Evolutionary conservation across 2,888 invertebrate species (phyloP).

Genomic region (Drosophila kanekoi): DNA sequence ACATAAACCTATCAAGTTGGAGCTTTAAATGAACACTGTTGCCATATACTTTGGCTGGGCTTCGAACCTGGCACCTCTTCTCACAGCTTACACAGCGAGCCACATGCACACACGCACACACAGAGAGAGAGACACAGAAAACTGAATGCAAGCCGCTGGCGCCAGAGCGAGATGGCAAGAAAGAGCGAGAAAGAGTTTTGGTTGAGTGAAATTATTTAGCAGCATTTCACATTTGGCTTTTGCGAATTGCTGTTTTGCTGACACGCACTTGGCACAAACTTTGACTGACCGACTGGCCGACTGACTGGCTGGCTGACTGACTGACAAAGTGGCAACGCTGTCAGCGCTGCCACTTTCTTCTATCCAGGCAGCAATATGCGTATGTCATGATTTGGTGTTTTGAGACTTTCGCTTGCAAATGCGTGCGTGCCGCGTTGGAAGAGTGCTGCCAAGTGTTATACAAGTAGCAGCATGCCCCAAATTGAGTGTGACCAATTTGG

Average conservation of each 20-base stretch:
- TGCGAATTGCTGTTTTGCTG: slow-evolving; percentile 17
- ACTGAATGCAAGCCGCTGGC: not conserved
- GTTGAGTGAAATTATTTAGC: slow-evolving; percentile 47
- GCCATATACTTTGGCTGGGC: too few relatives aligned
- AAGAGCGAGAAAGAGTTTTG: not conserved
- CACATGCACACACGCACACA: too few relatives aligned
- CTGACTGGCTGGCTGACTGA: slow-evolving; percentile 17
- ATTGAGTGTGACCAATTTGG: slow-evolving; percentile 52
- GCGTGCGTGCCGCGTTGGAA: too few relatives aligned
- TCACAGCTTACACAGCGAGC: too few relatives aligned
- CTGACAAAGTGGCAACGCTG: slow-evolving; percentile 17
- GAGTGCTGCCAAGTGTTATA: slow-evolving; percentile 32
- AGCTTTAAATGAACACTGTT: too few relatives aligned
- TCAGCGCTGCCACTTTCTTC: slow-evolving; percentile 44
- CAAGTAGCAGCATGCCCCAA: slow-evolving; percentile 54
- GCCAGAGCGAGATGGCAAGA: not conserved
- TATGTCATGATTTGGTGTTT: slow-evolving; percentile 1
- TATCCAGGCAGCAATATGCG: slow-evolving; percentile 6
- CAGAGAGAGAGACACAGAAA: too few relatives aligned
- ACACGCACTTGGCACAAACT: slow-evolving; percentile 8
- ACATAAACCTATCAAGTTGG: too few relatives aligned
- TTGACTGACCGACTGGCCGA: slow-evolving; percentile 20
- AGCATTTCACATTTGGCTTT: slow-evolving; percentile 33
- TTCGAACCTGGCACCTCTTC: too few relatives aligned
- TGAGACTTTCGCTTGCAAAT: slow-evolving; percentile 44